A percentile compares a stretch with the other conserved stretches of the same genome.
These are phyloP conservation scores for Eremobia ochroleuca DNA, from an alignment of 2,888 invertebrate species.

Conservation along the genomic window DNA sequence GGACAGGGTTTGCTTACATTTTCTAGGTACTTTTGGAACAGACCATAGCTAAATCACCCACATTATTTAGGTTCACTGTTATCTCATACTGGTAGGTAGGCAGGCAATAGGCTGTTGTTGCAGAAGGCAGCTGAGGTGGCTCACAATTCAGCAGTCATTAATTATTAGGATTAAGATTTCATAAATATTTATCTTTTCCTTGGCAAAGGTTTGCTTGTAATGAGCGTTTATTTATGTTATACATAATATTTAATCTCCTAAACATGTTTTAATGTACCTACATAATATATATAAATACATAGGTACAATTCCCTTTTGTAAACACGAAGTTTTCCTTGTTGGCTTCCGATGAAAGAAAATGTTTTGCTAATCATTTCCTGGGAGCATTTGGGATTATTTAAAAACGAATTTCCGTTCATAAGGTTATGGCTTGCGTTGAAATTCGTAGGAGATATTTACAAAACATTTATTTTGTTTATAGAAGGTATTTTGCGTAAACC, in stretches of 20 bases:
- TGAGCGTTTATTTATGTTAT: not conserved
- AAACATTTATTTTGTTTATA: constrained; percentile 57
- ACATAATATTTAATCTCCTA: constrained; percentile 1
- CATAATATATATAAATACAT: not conserved
- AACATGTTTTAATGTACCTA: not conserved
- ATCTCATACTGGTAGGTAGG: not conserved
- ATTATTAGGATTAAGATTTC: not conserved
- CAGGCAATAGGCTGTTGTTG: not conserved
- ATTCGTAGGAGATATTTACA: constrained; percentile 42
- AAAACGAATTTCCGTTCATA: constrained; percentile 54
- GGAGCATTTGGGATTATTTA: constrained; percentile 56
- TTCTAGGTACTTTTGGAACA: not conserved
- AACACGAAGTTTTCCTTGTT: constrained; percentile 53
- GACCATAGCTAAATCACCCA: too few species aligned
- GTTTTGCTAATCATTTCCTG: constrained; percentile 61
- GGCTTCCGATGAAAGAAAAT: constrained; percentile 54
- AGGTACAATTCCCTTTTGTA: constrained; percentile 28
- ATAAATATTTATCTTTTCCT: not conserved
- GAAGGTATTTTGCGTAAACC: constrained; percentile 21
- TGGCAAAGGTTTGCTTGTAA: not conserved
- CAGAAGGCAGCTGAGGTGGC: not conserved
- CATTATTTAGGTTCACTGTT: not conserved
- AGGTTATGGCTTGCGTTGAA: constrained; percentile 37
- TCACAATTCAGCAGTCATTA: not conserved
- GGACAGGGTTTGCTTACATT: not conserved